phyloP scores from a whole-genome alignment of 2,888 invertebrate genomes.

The Brenthis hecate region DNA sequence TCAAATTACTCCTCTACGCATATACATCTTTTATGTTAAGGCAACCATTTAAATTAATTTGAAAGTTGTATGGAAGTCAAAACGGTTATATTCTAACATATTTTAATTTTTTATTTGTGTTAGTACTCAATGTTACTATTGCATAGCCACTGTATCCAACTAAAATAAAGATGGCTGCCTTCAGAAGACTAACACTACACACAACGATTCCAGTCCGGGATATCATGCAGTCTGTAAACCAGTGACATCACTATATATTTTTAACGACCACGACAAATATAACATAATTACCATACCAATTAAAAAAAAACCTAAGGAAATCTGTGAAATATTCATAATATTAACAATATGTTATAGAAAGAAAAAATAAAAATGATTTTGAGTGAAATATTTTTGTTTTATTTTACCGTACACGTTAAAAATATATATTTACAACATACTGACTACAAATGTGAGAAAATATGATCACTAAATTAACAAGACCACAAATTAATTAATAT shows the following conservation, averaged over 20 bases:
- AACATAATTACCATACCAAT: too few relatives aligned
- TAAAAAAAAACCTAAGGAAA: too few relatives aligned
- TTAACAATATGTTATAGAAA: too few relatives aligned
- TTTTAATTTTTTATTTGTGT: too few relatives aligned
- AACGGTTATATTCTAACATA: too few relatives aligned
- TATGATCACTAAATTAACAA: slow-evolving; percentile 19
- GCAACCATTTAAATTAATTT: neutral
- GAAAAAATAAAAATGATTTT: too few relatives aligned
- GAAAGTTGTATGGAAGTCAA: too few relatives aligned
- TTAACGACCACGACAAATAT: slow-evolving; percentile 11
- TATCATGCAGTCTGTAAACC: neutral
- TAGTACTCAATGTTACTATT: too few relatives aligned
- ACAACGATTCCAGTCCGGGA: slow-evolving; percentile 7
- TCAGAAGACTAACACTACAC: slow-evolving; percentile 11
- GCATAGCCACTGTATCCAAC: neutral
- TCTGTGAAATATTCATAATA: too few relatives aligned
- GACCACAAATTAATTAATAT: slow-evolving; percentile 8
- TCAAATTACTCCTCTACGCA: slow-evolving; percentile 2
- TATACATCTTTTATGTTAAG: slow-evolving; percentile 2
- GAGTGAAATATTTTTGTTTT: too few relatives aligned
- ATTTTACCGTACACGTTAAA: slow-evolving; percentile 11
- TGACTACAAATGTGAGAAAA: neutral
- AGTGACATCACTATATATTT: neutral
- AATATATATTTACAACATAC: slow-evolving; percentile 11
- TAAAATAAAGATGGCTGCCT: neutral